Conservation (phyloP, 2,113 vertebrate genomes). For the Megalops atlanticus region DNA sequence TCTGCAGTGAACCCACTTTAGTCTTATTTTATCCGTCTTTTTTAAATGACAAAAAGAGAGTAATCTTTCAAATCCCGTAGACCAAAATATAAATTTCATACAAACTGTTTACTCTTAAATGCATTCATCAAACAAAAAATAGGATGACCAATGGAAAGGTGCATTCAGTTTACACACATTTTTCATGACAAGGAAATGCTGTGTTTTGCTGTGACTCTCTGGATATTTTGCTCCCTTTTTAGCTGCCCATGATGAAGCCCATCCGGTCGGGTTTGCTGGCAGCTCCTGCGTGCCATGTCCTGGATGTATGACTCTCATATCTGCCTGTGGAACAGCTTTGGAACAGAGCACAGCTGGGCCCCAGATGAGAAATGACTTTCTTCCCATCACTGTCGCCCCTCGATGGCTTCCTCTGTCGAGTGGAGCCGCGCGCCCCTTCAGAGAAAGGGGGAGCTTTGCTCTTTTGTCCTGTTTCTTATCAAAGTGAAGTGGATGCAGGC, state of each 20-base stretch:
- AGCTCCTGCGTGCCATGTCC: not conserved
- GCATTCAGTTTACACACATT: not conserved
- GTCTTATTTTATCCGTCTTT: not conserved
- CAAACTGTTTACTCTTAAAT: no score
- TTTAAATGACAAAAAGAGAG: not conserved
- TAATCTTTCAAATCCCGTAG: not conserved
- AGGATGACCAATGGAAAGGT: not conserved
- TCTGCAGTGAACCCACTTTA: not conserved
- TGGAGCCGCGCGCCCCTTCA: not conserved
- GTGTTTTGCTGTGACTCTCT: no score
- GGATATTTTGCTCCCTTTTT: not conserved
- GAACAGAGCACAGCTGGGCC: constrained; percentile 57
- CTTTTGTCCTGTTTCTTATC: not conserved
- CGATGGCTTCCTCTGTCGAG: not conserved
- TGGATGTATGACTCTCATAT: constrained; percentile 26
- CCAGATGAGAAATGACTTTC: constrained; percentile 53
- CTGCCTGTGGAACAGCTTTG: constrained; percentile 22
- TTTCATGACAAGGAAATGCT: not conserved
- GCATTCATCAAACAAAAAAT: not conserved
- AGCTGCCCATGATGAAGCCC: not conserved
- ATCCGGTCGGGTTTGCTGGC: not conserved
- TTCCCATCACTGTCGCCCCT: constrained; percentile 36
- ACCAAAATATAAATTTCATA: no score
- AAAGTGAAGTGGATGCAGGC: constrained; percentile 23
- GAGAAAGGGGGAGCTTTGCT: not conserved